These are phyloP conservation scores for Doryteuthis pealeii DNA, from an alignment of 1,140 invertebrate genomes.

Conservation along the genomic window DNA sequence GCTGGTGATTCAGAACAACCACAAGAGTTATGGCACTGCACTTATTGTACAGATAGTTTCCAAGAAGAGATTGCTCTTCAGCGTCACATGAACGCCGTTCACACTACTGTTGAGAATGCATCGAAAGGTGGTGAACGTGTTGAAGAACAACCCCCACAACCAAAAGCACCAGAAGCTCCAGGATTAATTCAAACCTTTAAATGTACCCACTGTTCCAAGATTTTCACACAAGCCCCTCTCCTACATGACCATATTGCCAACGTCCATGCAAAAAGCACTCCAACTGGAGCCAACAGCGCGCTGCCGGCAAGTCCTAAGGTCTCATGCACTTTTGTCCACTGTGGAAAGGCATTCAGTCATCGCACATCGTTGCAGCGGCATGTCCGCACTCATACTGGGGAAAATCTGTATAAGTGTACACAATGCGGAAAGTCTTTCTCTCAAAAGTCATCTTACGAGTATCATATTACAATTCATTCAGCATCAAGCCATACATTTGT, in stretches of 20 bases:
- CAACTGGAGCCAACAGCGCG: constrained; percentile 33
- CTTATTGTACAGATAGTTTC: neutral
- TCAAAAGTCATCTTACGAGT: constrained; percentile 25
- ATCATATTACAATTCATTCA: constrained; percentile 20
- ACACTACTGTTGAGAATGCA: neutral
- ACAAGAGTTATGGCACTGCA: neutral
- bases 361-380: constrained; percentile 81
- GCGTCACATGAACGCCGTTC: neutral
- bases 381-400: constrained; percentile 67
- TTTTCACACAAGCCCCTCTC: too few species aligned
- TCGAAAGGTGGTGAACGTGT: too few species aligned
- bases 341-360: constrained; percentile 76
- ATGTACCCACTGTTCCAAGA: too few species aligned
- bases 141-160: too few species aligned
- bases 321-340: constrained; percentile 72
- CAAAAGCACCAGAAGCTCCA: too few species aligned
- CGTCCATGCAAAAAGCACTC: too few species aligned
- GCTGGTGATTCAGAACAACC: neutral
- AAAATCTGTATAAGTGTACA: constrained; percentile 57
- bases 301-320: too few species aligned
- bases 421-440: constrained; percentile 57
- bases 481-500: constrained; percentile 34
- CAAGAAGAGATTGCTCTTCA: neutral
- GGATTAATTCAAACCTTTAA: too few species aligned
- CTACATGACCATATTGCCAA: too few species aligned